Evolutionary conservation across 2,113 vertebrate genomes (phyloP).

Genomic region (Verasper variegatus): DNA sequence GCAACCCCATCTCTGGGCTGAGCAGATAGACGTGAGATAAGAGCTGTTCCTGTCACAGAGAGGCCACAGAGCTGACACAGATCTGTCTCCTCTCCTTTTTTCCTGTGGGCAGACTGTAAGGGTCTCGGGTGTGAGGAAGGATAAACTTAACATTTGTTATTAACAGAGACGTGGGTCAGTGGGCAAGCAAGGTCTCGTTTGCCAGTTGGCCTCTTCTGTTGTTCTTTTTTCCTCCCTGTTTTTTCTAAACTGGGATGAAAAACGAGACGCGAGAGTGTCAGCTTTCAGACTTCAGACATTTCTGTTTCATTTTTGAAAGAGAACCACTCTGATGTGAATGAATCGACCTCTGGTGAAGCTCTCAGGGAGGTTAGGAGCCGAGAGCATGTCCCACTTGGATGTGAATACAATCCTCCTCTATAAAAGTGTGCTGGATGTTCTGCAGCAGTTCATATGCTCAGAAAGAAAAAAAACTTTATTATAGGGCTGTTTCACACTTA

Average conservation of each 20-base stretch:
- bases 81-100: slow-evolving; percentile 30
- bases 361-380: slow-evolving; percentile 35
- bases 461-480: slow-evolving; percentile 27
- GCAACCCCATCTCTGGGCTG: slow-evolving; percentile 9
- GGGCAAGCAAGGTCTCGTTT: not conserved
- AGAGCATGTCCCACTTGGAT: slow-evolving; percentile 61
- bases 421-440: slow-evolving; percentile 38
- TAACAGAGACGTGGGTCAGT: slow-evolving; percentile 63
- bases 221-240: not conserved
- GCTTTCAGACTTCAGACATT: slow-evolving; percentile 42
- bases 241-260: slow-evolving; percentile 2
- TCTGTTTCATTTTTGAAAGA: slow-evolving; percentile 34
- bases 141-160: slow-evolving; percentile 55
- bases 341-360: slow-evolving; percentile 38
- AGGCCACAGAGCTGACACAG: slow-evolving; percentile 41
- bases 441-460: slow-evolving; percentile 34
- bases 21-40: slow-evolving; percentile 31
- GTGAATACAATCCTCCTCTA: slow-evolving; percentile 56
- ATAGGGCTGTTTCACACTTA: slow-evolving; percentile 25
- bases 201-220: slow-evolving; percentile 22
- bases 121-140: slow-evolving; percentile 29
- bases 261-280: slow-evolving; percentile 7
- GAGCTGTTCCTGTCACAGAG: slow-evolving; percentile 36
- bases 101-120: slow-evolving; percentile 27
- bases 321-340: slow-evolving; percentile 19